Evolutionary conservation across 2,113 vertebrate genomes (phyloP), one percentile per base, ranked within the genome.

Genomic region (Triplophysa dalaica): DNA sequence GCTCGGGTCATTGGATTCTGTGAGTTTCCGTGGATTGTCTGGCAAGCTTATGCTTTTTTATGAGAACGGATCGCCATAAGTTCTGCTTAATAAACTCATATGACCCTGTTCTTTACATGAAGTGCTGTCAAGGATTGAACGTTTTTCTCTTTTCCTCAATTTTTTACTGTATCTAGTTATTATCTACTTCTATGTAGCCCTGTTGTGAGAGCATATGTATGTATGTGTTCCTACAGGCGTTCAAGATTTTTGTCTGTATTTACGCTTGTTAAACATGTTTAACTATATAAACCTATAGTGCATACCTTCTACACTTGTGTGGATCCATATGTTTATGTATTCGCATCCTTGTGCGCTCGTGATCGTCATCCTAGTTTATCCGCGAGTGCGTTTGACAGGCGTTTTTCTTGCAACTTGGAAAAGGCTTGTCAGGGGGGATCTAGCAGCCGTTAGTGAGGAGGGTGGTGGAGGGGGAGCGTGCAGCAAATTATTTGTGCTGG

Each of bases 401-500:
- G 45, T 87, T 81, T 82, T 86, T 61, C 80, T 86, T 84, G 85
- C 86, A 90, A 89, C 88, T 93, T 90, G 89, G 88, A 90, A 86
- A 84, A 90, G 89, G 89, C 85, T 90, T 90, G 88, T 89, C 85
- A 83, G 86, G 78, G 81, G 89, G 90, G 88, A 90, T 89, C 89
- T 89, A 89, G 83, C 86, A 90, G 89, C 91, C 90, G 84, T 87
- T 87, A 87, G 90, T 75, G 87, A 90, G 89, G 24, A 43, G 54
- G 29, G 54, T n/a, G 58, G 38, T 0, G 11, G 58, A 38, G 26
- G n/a, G 70, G n/a, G 75, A 41, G 8, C 17, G 70, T 62, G 68
- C 43, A 38, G 91, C 93, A 84, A 94, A 94, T 93, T 93, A 92
- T 93, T 92, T 89, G 92, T 87, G 83, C 89, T 91, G 90, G 93